Percentiles rank a stretch among this genome's conserved stretches.
Evolutionary conservation across 2,113 vertebrate species (phyloP).

Genomic region (Eleginops maclovinus): DNA sequence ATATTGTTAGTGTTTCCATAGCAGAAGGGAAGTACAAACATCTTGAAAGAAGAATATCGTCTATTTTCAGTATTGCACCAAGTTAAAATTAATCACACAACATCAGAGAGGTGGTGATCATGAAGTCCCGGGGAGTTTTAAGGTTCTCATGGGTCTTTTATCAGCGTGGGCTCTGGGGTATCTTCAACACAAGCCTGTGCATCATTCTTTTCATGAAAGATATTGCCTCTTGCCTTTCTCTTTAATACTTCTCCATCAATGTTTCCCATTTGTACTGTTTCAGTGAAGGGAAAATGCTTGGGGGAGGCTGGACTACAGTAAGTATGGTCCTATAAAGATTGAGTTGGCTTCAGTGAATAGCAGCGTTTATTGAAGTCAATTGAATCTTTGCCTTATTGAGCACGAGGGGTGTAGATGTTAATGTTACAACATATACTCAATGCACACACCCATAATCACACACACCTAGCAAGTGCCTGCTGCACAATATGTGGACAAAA

Average conservation of each 20-base stretch:
- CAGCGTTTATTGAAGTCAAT: slow-evolving; percentile 46
- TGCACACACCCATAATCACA: neutral
- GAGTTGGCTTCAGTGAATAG: slow-evolving; percentile 41
- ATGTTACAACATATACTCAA: slow-evolving; percentile 1
- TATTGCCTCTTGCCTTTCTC: slow-evolving; percentile 50
- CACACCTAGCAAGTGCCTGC: too few species aligned
- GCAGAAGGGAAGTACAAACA: neutral
- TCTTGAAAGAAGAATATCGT: neutral
- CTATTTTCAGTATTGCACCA: neutral
- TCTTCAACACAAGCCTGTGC: slow-evolving; percentile 23
- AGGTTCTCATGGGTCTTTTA: slow-evolving; percentile 43
- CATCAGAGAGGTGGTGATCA: slow-evolving; percentile 25
- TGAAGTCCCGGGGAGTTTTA: slow-evolving; percentile 34
- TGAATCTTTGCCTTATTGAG: slow-evolving; percentile 59
- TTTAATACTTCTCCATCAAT: slow-evolving; percentile 61
- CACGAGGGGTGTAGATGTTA: slow-evolving; percentile 42
- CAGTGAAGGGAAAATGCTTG: slow-evolving; percentile 51
- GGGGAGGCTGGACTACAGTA: slow-evolving; percentile 43
- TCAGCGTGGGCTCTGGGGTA: slow-evolving; percentile 28
- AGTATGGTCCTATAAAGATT: slow-evolving; percentile 50
- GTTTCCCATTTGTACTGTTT: slow-evolving; percentile 54
- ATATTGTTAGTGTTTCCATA: neutral
- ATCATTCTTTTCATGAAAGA: slow-evolving; percentile 41
- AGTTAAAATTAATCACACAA: slow-evolving; percentile 29
- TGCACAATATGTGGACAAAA: slow-evolving; percentile 19